A percentile compares a stretch with the other conserved stretches of the same genome.
These are phyloP conservation scores for Tolmerus cingulatus DNA, from an alignment of 2,888 invertebrate species.

Conservation along the genomic window DNA sequence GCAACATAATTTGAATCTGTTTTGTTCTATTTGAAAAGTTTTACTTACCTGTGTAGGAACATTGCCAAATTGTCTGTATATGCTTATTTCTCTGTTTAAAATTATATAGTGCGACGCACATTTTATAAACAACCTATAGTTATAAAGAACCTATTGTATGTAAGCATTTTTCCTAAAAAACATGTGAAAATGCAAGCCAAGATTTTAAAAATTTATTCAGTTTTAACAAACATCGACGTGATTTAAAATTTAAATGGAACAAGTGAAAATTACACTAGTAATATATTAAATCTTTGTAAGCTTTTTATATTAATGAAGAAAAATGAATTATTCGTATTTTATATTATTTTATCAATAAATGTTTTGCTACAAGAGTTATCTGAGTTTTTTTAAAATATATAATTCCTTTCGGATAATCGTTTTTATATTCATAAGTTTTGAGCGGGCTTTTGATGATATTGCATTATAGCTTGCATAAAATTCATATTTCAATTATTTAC, in stretches of 20 bases:
- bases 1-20: background rate
- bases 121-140: background rate
- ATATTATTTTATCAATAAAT: slow-evolving; percentile 41
- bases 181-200: background rate
- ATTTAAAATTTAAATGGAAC: slow-evolving; percentile 38
- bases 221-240: slow-evolving; percentile 46
- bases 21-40: background rate
- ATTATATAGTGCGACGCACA: background rate
- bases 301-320: slow-evolving; percentile 48
- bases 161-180: slow-evolving; percentile 15
- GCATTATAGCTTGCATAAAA: too few relatives aligned
- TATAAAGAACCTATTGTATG: slow-evolving; percentile 2
- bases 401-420: background rate
- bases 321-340: slow-evolving; percentile 42
- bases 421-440: background rate
- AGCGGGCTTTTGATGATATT: background rate
- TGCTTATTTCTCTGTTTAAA: background rate
- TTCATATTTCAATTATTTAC: too few relatives aligned
- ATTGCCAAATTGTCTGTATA: background rate
- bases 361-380: slow-evolving; percentile 21
- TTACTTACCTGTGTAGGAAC: background rate
- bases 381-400: background rate
- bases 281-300: slow-evolving; percentile 46
- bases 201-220: slow-evolving; percentile 37
- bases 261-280: slow-evolving; percentile 34